Evolutionary conservation across 2,113 vertebrate genomes (phyloP), one percentile per base, ranked within the genome.

Genomic region (Myrmophylax atrothorax): DNA sequence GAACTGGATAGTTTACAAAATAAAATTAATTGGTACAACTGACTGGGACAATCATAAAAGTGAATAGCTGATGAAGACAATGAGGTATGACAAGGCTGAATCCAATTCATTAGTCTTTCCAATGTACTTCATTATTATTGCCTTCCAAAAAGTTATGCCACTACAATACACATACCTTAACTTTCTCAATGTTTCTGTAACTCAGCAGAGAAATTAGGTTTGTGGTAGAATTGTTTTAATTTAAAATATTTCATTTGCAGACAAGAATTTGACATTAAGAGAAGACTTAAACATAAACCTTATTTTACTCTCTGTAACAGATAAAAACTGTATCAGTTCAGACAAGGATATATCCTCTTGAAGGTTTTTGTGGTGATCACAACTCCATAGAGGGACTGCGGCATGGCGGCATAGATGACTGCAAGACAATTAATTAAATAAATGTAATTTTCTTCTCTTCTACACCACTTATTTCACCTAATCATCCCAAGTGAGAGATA

Each of bases 281-380:
- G 40, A 67, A 68, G 23, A 82, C 56, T 89, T 79, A 84, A 92
- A 68, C 37, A 49, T 69, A 95, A 94, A 80, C 26, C 35, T 87
- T 74, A 42, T 89, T 92, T 94, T 92, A 92, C 74, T 93, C 76
- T 93, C 60, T 89, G 44, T 90, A 89, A 96, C 38, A 94, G 72
- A 93, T 17, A 96, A 56, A 64, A 92, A 87, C 17, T 84, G 80
- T 64, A 81, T 64, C 35, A 84, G 81, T 56, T 89, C 80, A 97
- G 66, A 89, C 84, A 95, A 97, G 94, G 95, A 94, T 95, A 94
- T 95, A 84, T 94, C 85, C 67, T 91, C 87, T 91, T 82, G 93
- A 91, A 92, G n/a, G 73, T 52, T 91, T 94, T 89, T 91, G 64
- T 78, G 60, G 66, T 79, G 80, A 87, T 94, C 84, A 33, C 64